Base-by-base conservation (phyloP, 2,888 invertebrate species). In the Mantis religiosa region DNA sequence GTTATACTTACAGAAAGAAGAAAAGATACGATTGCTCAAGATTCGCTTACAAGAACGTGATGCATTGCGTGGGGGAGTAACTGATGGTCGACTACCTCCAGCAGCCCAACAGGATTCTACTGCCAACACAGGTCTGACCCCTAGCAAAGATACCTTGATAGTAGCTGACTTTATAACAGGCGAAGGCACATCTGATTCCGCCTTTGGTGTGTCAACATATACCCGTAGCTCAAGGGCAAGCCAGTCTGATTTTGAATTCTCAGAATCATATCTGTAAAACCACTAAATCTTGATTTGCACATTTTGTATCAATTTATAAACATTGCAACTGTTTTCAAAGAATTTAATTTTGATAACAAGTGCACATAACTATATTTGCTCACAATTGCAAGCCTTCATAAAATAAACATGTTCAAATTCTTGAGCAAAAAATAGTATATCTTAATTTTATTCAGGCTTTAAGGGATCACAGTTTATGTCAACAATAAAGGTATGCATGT, bases 231-330 rank as follows among this genome's bases (percentile, higher is more conserved):
- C 97, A 90, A 95, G 97, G 92, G 97, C 97, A 92, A 97, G 97
- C 93, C 97, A 97, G 93, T 97, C 97, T 90, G 97, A 97, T 93
- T 95, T 97, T 92, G 97, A 98, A 93, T 97, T 97, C 93, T 97
- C 97, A 91, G 97, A 97, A 93, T 97, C 97, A 92, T 98, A 97
- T 93, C 95, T 97, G 92, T 97, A 94, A 93, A 91, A 3, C 14
- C 54, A 20, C 54, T 15, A 14, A 54, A 71, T 20, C 54, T 71
- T 71, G 20, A 71, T 71, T 71, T 71, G 54, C 54, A 71, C 54
- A 4, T 71, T 71, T 71, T 71, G 3, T 71, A 71, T 20, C 15
- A 71, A 71, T 71, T 71, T 71, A 6, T 71, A 71, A 71, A 71
- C 54, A 71, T 71, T 71, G 25, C 54, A 71, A 6, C 54, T 71